phyloP scores from a whole-genome alignment of 2,797 vertebrate species.

The Taenioides sp. region DNA sequence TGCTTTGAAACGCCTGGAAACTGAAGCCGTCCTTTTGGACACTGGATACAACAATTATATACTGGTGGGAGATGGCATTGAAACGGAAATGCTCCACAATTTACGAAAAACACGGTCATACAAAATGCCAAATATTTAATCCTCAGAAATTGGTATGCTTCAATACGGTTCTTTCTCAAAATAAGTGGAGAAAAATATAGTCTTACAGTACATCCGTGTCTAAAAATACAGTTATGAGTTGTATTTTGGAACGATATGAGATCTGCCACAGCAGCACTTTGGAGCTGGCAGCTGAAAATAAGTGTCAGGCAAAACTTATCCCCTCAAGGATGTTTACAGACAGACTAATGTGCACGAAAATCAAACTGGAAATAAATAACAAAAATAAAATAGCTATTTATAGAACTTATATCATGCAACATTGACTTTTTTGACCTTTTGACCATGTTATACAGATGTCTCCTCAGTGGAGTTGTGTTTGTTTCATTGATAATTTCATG shows the following conservation, averaged over 20 bases:
- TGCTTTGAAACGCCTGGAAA: too few relatives aligned
- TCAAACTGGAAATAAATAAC: not conserved
- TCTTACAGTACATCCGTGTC: not conserved
- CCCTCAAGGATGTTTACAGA: not conserved
- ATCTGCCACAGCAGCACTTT: constrained; percentile 28
- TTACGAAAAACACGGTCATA: too few relatives aligned
- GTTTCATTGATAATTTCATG: too few relatives aligned
- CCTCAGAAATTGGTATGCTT: not conserved
- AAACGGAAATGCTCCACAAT: too few relatives aligned
- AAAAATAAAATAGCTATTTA: not conserved
- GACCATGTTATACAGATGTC: too few relatives aligned
- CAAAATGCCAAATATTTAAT: too few relatives aligned
- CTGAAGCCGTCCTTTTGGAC: too few relatives aligned
- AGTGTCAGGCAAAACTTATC: not conserved
- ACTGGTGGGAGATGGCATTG: too few relatives aligned
- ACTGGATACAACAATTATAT: too few relatives aligned
- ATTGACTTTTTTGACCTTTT: too few relatives aligned
- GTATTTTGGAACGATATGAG: not conserved
- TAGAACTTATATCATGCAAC: too few relatives aligned
- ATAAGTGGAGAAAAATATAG: not conserved
- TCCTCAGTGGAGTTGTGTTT: too few relatives aligned
- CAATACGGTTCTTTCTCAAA: not conserved
- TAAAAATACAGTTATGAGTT: not conserved
- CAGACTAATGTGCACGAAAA: not conserved
- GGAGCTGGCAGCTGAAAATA: constrained; percentile 11